Evolutionary conservation across 1,140 invertebrate species (phyloP).

Genomic region (Plectrocnemia conspersa): DNA sequence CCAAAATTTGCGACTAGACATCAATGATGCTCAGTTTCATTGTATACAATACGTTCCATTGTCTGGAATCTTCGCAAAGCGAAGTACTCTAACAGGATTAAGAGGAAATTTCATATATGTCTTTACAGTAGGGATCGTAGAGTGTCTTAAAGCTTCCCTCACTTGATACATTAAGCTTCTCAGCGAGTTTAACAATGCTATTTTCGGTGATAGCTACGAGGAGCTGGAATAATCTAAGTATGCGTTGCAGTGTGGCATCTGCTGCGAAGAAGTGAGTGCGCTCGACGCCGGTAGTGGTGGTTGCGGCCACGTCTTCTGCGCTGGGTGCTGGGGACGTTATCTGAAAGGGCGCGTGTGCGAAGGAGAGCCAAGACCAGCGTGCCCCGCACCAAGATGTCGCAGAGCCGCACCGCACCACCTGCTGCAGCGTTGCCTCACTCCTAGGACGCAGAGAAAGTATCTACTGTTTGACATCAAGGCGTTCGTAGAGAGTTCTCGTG

Average conservation of each 20-base stretch:
- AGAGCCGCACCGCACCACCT: slow-evolving; percentile 65
- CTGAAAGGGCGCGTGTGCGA: slow-evolving; percentile 64
- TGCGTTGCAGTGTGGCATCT: slow-evolving; percentile 62
- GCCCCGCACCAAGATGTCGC: slow-evolving; percentile 63
- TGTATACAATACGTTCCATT: too few species aligned
- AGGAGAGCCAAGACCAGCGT: slow-evolving; percentile 64
- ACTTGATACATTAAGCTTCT: too few species aligned
- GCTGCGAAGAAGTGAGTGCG: slow-evolving; percentile 45
- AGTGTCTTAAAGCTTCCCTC: too few species aligned
- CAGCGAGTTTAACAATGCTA: too few species aligned
- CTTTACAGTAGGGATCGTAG: too few species aligned
- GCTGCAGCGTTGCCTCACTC: slow-evolving; percentile 62
- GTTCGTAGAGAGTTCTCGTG: slow-evolving; percentile 69
- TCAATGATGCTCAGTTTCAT: too few species aligned
- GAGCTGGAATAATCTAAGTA: background rate
- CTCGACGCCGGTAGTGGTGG: slow-evolving; percentile 45
- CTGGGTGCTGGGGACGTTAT: slow-evolving; percentile 64
- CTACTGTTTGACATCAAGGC: slow-evolving; percentile 73
- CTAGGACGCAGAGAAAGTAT: slow-evolving; percentile 63
- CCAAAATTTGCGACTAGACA: too few species aligned
- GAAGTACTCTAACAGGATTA: too few species aligned
- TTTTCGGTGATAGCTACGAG: too few species aligned
- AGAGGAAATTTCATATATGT: too few species aligned
- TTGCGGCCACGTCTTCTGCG: slow-evolving; percentile 64
- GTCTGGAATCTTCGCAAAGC: too few species aligned